Base-by-base conservation (phyloP, 2,888 invertebrate species). In the Griposia aprilina region DNA sequence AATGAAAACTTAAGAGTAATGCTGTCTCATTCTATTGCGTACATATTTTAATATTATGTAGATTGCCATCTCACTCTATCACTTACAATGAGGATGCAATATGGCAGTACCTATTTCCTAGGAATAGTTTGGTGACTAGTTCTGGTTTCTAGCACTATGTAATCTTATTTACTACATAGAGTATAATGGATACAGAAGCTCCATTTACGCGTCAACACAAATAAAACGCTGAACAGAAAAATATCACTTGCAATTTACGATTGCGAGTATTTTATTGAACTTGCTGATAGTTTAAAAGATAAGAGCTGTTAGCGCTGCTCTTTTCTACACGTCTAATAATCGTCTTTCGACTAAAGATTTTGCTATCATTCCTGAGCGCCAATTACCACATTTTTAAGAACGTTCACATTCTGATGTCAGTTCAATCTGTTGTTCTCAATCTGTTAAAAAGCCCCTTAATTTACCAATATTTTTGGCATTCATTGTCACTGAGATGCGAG, bases 61-160 rank as follows among this genome's bases (percentile, higher is more conserved):
- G 36, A 52, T 63, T 60, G 15, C 66, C 13, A 26, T 76, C 84
- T 76, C 57, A 15, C 73, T 81, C 63, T 63, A 20, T 76, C 50
- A 67, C 23, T n/a, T 20, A 62, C 50, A 72, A 76, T 57, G 52
- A 65, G 23, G 41, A 70, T 80, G 59, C 84, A 81, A 73, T 62
- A 59, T 76, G 26, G n/a, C 20, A 62, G 48, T 67, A 36, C 30
- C 1, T 36, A 71, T 63, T 55, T 62, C 30, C 6, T 65, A 59
- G 50, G 23, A 15, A 73, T 76, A 30, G 65, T 45, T 72, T 36
- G 50, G 62, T 60, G 45, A 52, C 45, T 83, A 52, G 63, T 63
- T 74, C 48, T 83, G 48, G 70, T 63, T 84, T 81, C 52, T 41
- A 74, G 59, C n/a, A 45, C 50, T 30, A 55, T 41, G 8, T 73